Percentiles rank a stretch among this genome's conserved stretches.
Evolutionary conservation across 2,888 invertebrate species (phyloP).

Genomic region (Drosophila atripex): DNA sequence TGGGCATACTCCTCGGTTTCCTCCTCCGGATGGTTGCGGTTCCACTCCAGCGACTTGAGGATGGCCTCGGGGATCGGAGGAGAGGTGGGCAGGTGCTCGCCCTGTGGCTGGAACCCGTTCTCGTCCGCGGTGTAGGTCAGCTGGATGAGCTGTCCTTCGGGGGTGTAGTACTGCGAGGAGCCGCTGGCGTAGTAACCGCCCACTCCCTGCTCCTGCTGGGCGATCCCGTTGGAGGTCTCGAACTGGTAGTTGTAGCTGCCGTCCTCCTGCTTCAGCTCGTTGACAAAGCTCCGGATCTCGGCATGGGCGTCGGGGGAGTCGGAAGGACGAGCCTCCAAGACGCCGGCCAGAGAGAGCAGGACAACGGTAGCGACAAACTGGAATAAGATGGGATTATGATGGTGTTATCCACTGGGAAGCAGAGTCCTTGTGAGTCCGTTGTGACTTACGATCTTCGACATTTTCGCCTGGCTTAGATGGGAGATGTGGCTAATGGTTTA

Average conservation of each 20-base stretch:
- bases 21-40: constrained; percentile 76
- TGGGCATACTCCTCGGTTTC: constrained; percentile 62
- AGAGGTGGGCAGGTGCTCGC: constrained; percentile 81
- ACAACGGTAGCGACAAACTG: constrained; percentile 65
- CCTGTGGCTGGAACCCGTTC: constrained; percentile 85
- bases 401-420: background rate
- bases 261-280: constrained; percentile 78
- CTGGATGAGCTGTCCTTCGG: constrained; percentile 84
- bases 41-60: constrained; percentile 74
- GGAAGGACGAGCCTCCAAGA: constrained; percentile 48
- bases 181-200: constrained; percentile 85
- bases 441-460: constrained; percentile 77
- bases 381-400: constrained; percentile 17
- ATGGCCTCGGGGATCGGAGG: constrained; percentile 79
- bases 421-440: background rate
- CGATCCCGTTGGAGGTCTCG: constrained; percentile 87
- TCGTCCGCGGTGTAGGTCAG: constrained; percentile 85
- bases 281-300: constrained; percentile 82
- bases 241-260: constrained; percentile 84
- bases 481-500: constrained; percentile 36
- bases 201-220: constrained; percentile 85
- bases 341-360: constrained; percentile 46
- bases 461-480: constrained; percentile 65
- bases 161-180: constrained; percentile 84
- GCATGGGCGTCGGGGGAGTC: constrained; percentile 75